Evolutionary conservation across 2,113 vertebrate genomes (phyloP).

Genomic region (Opisthocomus hoazin): DNA sequence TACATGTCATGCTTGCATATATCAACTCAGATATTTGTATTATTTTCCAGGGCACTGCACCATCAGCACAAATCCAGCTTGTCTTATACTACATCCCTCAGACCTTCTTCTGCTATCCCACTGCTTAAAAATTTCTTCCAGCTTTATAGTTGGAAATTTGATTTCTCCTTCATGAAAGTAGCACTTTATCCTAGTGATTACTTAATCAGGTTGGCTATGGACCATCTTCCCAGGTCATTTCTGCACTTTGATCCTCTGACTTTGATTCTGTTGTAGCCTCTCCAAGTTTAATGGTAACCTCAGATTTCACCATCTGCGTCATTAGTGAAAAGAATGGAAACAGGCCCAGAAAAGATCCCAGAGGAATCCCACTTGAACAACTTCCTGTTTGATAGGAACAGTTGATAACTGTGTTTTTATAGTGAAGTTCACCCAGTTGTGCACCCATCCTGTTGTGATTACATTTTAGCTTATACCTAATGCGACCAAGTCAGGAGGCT

Average conservation of each 20-base stretch:
- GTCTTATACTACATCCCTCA: neutral
- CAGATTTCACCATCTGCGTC: slow-evolving; percentile 5
- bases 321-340: slow-evolving; percentile 37
- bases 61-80: neutral
- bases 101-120: neutral
- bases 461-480: neutral
- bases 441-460: neutral
- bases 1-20: neutral
- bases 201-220: neutral
- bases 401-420: slow-evolving; percentile 11
- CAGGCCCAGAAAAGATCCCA: neutral
- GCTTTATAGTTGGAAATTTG: neutral
- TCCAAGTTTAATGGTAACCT: neutral
- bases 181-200: neutral
- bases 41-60: neutral
- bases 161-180: neutral
- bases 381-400: slow-evolving; percentile 50
- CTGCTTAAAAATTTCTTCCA: neutral
- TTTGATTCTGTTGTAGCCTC: neutral
- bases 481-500: neutral
- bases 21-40: neutral
- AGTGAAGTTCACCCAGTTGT: neutral
- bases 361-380: slow-evolving; percentile 2
- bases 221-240: neutral
- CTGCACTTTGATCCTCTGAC: neutral